Evolutionary conservation across 1,140 invertebrate species (phyloP).

Genomic region (Prorops nasuta): DNA sequence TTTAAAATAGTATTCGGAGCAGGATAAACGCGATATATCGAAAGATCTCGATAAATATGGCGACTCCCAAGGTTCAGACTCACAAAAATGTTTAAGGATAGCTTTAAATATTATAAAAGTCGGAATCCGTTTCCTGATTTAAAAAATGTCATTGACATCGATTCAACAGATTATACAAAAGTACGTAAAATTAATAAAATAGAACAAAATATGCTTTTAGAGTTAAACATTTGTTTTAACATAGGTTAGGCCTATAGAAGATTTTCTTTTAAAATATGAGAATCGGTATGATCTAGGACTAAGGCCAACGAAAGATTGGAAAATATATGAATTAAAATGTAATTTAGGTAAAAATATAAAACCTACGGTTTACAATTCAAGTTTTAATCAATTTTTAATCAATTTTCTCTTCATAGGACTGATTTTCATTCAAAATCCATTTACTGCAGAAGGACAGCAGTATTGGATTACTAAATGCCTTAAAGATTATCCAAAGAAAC

Average conservation of each 20-base stretch:
- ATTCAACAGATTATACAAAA: conserved; percentile 17
- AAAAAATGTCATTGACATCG: conserved; percentile 56
- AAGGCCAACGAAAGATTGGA: conserved; percentile 57
- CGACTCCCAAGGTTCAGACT: conserved; percentile 7
- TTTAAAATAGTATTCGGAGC: too few species aligned
- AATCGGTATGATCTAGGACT: conserved; percentile 50
- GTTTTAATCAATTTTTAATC: conserved; percentile 8
- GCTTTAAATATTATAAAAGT: conserved; percentile 64
- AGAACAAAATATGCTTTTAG: not conserved
- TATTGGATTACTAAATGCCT: conserved; percentile 82
- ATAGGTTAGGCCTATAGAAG: conserved; percentile 38
- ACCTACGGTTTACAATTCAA: conserved; percentile 1
- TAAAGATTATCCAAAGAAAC: conserved; percentile 70
- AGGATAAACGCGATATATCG: not conserved
- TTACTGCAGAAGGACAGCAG: conserved; percentile 71
- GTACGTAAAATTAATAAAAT: conserved; percentile 21
- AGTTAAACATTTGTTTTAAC: conserved; percentile 15
- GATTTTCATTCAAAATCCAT: conserved; percentile 81
- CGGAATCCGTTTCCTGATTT: conserved; percentile 55
- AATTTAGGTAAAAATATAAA: conserved; percentile 56
- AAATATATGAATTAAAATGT: conserved; percentile 57
- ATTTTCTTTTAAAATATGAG: conserved; percentile 6
- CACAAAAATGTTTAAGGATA: conserved; percentile 58
- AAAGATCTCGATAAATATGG: conserved; percentile 18
- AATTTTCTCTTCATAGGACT: conserved; percentile 59